These are phyloP conservation scores for Trachythela sp. DNA, from an alignment of 64 coral and sea anemone genomes.

Conservation along the genomic window DNA sequence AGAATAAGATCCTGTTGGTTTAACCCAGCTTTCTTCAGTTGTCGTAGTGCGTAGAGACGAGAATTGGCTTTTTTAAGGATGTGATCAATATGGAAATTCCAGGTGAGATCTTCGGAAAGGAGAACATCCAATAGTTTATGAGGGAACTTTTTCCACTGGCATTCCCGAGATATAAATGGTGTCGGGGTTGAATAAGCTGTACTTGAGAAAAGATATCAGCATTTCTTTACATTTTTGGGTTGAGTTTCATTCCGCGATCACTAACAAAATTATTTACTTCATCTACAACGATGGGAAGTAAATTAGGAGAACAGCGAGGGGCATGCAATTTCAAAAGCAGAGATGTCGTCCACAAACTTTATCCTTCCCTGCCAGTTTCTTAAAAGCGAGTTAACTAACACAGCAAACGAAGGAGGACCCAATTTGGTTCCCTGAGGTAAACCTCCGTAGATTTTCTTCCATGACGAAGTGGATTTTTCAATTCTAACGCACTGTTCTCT, in stretches of 20 bases:
- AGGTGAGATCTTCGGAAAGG: too few species aligned
- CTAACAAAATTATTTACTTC: not conserved
- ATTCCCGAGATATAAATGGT: not conserved
- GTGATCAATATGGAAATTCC: too few species aligned
- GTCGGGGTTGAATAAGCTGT: not conserved
- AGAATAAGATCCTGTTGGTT: too few species aligned
- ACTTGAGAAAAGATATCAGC: not conserved
- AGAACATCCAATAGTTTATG: too few species aligned
- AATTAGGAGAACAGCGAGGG: not conserved
- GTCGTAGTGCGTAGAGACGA: too few species aligned
- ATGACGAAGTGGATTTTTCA: not conserved
- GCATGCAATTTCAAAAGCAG: not conserved
- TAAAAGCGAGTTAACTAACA: not conserved
- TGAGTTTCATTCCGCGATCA: not conserved
- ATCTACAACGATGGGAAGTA: not conserved
- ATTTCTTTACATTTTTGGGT: slow-evolving; percentile 15
- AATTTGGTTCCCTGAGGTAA: not conserved
- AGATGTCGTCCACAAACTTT: not conserved
- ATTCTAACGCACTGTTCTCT: too few species aligned
- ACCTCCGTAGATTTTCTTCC: not conserved
- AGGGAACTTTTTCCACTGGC: not conserved
- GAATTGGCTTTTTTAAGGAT: too few species aligned
- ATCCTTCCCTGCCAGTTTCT: not conserved
- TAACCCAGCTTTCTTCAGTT: too few species aligned
- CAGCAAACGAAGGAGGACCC: not conserved